Evolutionary conservation across 2,113 vertebrate species (phyloP), one percentile per base, ranked within the genome.

Genomic region (Danionella cerebrum): DNA sequence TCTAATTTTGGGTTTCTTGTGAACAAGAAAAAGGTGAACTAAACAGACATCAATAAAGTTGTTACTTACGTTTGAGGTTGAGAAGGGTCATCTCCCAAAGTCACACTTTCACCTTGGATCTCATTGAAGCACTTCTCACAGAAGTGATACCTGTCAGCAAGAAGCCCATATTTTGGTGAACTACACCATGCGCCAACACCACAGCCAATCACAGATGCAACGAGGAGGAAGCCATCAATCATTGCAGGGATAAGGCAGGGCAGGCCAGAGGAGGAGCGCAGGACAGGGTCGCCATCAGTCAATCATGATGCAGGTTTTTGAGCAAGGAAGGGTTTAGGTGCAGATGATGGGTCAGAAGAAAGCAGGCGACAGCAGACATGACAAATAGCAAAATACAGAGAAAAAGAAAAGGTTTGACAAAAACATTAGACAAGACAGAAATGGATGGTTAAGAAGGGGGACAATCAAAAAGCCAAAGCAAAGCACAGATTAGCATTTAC

Each of bases 131-230:
- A 98, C 91, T 98, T 98, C 90, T 98, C 96, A 80, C 96, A 98
- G 92, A 94, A 99, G 93, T 99, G 96, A 93, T 99, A 99, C 95
- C 96, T 99, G 95, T 95, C 85, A 92, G 94, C 93, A 90, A 97
- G 78, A 98, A 95, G 93, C 91, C 93, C 93, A 97, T 92, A 96
- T 93, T 93, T 93, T 91, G 94, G 92, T 98, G 95, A 98, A 93
- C 93, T 97, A 88, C 89, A 91, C 88, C 86, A 78, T 78, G 90
- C 90, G 88, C 90, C 89, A 91, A 54, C 85, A 91, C 91, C 90
- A 95, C 87, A 94, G 93, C 90, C 91, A 94, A 90, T 89, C 85
- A 90, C 92, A 92, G 90, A 92, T 82, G 82, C 83, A 78, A 86
- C n/a, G 77, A 84, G 77, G 90, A 87, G 90, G 92, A 71, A 80